phyloP scores from a whole-genome alignment of 2,888 invertebrate species.

The Melinopterus prodromus region DNA sequence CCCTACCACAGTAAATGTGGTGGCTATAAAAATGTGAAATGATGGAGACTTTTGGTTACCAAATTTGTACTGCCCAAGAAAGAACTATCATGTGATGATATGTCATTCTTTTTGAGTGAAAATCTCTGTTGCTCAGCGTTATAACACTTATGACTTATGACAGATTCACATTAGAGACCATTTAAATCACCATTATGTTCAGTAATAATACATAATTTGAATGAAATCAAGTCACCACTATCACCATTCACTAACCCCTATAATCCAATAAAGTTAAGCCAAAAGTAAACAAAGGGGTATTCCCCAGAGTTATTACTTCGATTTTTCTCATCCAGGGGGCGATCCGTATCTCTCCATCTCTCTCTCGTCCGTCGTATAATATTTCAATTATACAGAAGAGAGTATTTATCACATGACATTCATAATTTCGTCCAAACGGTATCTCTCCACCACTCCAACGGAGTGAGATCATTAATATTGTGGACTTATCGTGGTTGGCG shows the following conservation, averaged over 20 bases:
- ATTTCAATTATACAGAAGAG: slow-evolving; percentile 37
- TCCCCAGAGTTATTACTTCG: neutral
- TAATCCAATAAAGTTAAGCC: slow-evolving; percentile 10
- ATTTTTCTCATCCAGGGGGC: neutral
- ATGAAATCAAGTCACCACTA: slow-evolving; percentile 5
- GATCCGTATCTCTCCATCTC: neutral
- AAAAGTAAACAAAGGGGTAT: slow-evolving; percentile 13
- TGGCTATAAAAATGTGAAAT: too few species aligned
- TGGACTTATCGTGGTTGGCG: slow-evolving; percentile 43
- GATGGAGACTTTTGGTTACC: too few species aligned
- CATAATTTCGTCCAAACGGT: slow-evolving; percentile 41
- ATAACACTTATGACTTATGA: too few species aligned
- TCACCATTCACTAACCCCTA: neutral
- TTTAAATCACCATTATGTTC: too few species aligned
- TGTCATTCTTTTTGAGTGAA: too few species aligned
- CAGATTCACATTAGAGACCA: too few species aligned
- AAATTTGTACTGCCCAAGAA: too few species aligned
- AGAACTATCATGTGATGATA: too few species aligned
- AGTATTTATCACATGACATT: slow-evolving; percentile 43
- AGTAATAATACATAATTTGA: neutral
- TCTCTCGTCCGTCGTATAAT: slow-evolving; percentile 33
- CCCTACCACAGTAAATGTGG: too few species aligned
- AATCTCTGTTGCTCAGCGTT: too few species aligned
- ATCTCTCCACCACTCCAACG: slow-evolving; percentile 14
- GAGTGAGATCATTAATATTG: slow-evolving; percentile 47